These are phyloP conservation scores for Ibidorhyncha struthersii DNA, from an alignment of 2,113 vertebrate species.

Conservation along the genomic window DNA sequence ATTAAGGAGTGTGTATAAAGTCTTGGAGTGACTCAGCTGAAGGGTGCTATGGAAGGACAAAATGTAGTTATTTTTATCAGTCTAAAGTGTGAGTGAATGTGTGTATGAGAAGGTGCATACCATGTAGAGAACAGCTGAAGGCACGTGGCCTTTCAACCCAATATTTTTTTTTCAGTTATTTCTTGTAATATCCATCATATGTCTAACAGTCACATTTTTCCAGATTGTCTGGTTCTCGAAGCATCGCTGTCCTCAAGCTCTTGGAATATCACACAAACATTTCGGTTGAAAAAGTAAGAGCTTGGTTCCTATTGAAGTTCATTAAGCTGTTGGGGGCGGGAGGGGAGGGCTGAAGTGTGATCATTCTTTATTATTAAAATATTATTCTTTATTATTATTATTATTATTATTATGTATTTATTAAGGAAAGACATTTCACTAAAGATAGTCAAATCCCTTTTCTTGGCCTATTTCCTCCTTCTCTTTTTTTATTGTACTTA, in stretches of 20 bases:
- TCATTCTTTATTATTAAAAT: background rate
- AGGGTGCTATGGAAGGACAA: background rate
- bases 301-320: background rate
- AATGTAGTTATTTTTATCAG: background rate
- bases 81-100: background rate
- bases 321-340: background rate
- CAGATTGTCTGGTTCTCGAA: slow-evolving; percentile 70
- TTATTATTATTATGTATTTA: background rate
- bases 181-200: background rate
- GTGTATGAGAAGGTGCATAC: background rate
- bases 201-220: slow-evolving; percentile 41
- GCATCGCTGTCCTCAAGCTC: slow-evolving; percentile 55
- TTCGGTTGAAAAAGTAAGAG: slow-evolving; percentile 77
- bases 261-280: slow-evolving; percentile 72
- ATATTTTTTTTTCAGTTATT: background rate
- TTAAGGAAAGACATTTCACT: background rate
- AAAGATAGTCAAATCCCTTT: background rate
- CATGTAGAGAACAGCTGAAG: background rate
- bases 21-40: background rate
- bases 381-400: no score
- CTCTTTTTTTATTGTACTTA: background rate
- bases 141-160: background rate
- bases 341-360: background rate
- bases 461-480: background rate
- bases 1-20: background rate